Base-by-base conservation (phyloP, 2,888 invertebrate species). In the Sceliomorpha sp. region DNA sequence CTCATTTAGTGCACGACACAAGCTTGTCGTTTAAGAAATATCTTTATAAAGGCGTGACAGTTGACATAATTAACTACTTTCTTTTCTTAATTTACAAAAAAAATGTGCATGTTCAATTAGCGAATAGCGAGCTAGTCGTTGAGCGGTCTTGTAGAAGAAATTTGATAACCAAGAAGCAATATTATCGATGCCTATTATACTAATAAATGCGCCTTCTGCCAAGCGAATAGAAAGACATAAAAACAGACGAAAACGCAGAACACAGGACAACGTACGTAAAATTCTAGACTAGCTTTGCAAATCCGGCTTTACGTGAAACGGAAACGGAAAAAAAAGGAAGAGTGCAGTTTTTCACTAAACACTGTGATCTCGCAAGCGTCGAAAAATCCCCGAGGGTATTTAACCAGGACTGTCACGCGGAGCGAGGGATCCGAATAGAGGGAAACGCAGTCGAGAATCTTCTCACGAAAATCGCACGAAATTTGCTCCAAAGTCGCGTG, bases 161-260 rank as follows among this genome's bases (percentile, higher is more conserved):
- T 53, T 70, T 44, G 48, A 64, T 70, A 83, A 86, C 81, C 79
- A 82, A 84, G 78, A 87, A 87, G 86, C 87, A 87, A 87, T 87
- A 87, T 78, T 86, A 70, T 81, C 74, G 82, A 86, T 86, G 87
- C 87, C 86, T 87, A 80, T 74, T 72, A 70, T 77, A 64, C 13
- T 60, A 62, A 45, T 32, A 55, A n/a, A n/a, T 68, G 72, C 76
- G 75, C 76, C 76, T 76, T 75, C 74, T 71, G 67, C 69, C 71
- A 51, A 70, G 47, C 45, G 27, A 66, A 64, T 50, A 47, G 27
- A 68, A 47, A 45, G 12, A 37, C 68, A 64, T 27, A 48, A 70
- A 48, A 70, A 56, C 20, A 36, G 42, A 51, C 29, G 14, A 29
- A 34, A 63, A 12, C 36, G 8, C 7, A 6, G 36, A 15, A 7